phyloP scores from a whole-genome alignment of 2,797 vertebrate genomes.

The Scolopax rusticola region DNA sequence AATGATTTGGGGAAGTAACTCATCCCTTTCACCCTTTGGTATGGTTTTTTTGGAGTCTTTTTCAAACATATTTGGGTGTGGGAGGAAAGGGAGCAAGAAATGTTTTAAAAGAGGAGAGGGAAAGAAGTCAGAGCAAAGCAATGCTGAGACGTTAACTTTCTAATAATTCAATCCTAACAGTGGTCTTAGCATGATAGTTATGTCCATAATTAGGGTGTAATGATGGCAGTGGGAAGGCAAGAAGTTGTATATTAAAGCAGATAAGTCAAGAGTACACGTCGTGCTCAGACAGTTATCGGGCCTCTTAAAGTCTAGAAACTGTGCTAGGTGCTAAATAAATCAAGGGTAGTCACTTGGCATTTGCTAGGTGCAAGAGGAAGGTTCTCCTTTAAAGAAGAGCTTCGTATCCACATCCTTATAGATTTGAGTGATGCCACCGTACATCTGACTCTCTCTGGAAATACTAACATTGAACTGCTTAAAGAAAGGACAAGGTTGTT shows the following conservation, averaged over 20 bases:
- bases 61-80: background rate
- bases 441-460: constrained; percentile 54
- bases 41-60: background rate
- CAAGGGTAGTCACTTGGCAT: constrained; percentile 55
- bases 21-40: background rate
- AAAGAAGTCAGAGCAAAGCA: constrained; percentile 32
- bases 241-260: constrained; percentile 38
- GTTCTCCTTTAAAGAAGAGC: constrained; percentile 21
- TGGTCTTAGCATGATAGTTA: constrained; percentile 9
- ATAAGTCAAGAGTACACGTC: background rate
- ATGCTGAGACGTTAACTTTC: constrained; percentile 6
- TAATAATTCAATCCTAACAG: background rate
- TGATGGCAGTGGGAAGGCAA: background rate
- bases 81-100: background rate
- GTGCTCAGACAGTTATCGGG: constrained; percentile 4
- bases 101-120: background rate
- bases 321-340: constrained; percentile 10
- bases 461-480: constrained; percentile 51
- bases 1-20: background rate
- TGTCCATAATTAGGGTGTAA: constrained; percentile 15
- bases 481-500: constrained; percentile 71
- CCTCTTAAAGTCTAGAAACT: constrained; percentile 24
- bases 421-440: background rate
- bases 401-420: constrained; percentile 32
- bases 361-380: constrained; percentile 58